Base-by-base conservation (phyloP, 1,140 invertebrate species). In the Trichogramma pretiosum region DNA sequence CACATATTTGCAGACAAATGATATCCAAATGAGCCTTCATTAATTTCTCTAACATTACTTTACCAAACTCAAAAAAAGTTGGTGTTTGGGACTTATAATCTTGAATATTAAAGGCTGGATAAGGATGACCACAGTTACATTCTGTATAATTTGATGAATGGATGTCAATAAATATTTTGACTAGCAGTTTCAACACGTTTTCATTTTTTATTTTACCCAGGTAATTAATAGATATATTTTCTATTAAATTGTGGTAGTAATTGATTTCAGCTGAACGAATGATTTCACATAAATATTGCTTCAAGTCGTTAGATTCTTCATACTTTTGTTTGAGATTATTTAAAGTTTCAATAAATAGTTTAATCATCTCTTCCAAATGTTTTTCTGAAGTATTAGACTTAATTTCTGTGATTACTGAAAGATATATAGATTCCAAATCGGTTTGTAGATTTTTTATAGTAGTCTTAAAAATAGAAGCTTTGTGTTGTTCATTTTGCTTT, bases 1-100 rank as follows among this genome's bases (percentile, higher is more conserved):
- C 74, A 52, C 77, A 79, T 21, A 79, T 53, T 45, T 54, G 39
- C 23, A 60, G 35, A 50, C 59, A 68, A 3, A 50, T 42, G 10
- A 54, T 50, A 32, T 58, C 39, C 14, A 37, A 14, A n/a, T 53
- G 26, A 14, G 55, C 24, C 4, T 18, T 48, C 3, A 18, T 8
- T 14, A 65, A 59, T 56, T 50, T 64, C 8, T 56, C 48, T 5
- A 70, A 39, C 34, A 70, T 43, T 39, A 50, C 26, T 41, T 45
- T 56, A 9, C 68, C 69, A 10, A 66, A 22, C 2, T 60, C 37
- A 3, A 59, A 35, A 47, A 64, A 70, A 21, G 62, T 70, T 24
- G 64, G 63, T n/a, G 68, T 58, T 0, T 11, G 21, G 5, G 50
- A 21, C 14, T 52, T 39, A 11, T 54, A 51, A 1, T 44, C 30